Base-by-base conservation (phyloP, 2,888 invertebrate species). In the Amiota communis region DNA sequence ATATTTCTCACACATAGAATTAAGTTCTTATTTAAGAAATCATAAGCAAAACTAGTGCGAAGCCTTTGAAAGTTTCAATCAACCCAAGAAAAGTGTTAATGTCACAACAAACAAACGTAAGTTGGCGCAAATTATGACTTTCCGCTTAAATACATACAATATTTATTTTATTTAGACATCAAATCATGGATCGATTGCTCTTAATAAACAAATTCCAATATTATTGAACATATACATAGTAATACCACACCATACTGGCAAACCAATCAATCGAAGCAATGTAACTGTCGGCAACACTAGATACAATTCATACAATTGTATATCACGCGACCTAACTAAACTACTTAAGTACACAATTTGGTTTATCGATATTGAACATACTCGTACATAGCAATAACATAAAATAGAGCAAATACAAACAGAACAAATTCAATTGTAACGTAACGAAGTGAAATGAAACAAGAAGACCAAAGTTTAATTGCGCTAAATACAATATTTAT, bases 131-230 rank as follows among this genome's bases (percentile, higher is more conserved):
- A 36, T 36, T 36, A 36, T 36, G 36, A 36, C 8, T 36, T 36
- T 36, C 36, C 6, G 36, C 36, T 36, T 6, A 36, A 36, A 36
- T 36, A 36, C 6, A 6, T 49, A 47, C 63, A 68, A 23, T 74
- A 74, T 74, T 79, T 75, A 68, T 74, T 74, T 80, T 80, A 74
- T 80, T 80, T 80, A 76, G 77, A 80, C 77, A 76, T 77, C 79
- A 73, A 77, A 76, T 79, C 79, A 76, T 74, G 74, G 78, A 84
- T 68, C 67, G 67, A 53, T 68, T 68, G 67, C 67, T 47, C 67
- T 53, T 51, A 53, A 23, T 68, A 68, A 68, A 68, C 67, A 68
- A 68, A 68, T 68, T 53, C 53, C 67, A 68, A 68, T 53, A 17
- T n/a, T 53, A 17, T 59, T 12, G 79, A 77, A 75, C 76, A 36